Conservation (phyloP, 2,888 invertebrate genomes). For the Tenthredo distinguenda region DNA sequence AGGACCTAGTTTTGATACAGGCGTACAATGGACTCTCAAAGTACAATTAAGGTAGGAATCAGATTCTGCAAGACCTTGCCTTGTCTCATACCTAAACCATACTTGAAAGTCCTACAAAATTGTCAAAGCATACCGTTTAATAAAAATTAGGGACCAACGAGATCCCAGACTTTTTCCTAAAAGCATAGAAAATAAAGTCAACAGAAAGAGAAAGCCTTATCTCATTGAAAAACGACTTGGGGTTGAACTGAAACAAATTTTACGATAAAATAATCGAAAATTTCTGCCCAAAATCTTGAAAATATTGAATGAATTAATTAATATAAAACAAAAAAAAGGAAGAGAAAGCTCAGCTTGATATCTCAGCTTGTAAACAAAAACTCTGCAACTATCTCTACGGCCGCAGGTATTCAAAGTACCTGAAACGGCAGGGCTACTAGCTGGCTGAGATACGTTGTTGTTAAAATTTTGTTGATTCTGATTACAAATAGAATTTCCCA, state of each 20-base stretch:
- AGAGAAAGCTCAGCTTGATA: neutral
- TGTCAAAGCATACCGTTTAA: too few species aligned
- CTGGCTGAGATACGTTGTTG: conserved; percentile 71
- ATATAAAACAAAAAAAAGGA: neutral
- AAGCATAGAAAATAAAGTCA: too few species aligned
- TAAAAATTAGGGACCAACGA: too few species aligned
- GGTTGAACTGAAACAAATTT: neutral
- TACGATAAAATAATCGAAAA: neutral
- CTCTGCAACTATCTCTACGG: conserved; percentile 12
- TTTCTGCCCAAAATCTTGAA: neutral
- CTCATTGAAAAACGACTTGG: too few species aligned
- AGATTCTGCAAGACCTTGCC: too few species aligned
- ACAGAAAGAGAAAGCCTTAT: too few species aligned
- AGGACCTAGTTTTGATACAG: neutral
- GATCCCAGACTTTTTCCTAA: too few species aligned
- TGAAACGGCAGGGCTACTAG: conserved; percentile 70
- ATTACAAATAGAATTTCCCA: conserved; percentile 63
- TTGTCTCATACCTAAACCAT: too few species aligned
- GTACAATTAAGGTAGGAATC: too few species aligned
- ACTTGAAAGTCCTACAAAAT: too few species aligned
- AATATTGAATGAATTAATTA: neutral
- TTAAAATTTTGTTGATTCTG: conserved; percentile 67
- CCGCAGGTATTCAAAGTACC: conserved; percentile 56
- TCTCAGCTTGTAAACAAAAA: neutral
- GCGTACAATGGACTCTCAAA: too few species aligned